Evolutionary conservation across 2,113 vertebrate genomes (phyloP).

Genomic region (Stictonetta naevosa): DNA sequence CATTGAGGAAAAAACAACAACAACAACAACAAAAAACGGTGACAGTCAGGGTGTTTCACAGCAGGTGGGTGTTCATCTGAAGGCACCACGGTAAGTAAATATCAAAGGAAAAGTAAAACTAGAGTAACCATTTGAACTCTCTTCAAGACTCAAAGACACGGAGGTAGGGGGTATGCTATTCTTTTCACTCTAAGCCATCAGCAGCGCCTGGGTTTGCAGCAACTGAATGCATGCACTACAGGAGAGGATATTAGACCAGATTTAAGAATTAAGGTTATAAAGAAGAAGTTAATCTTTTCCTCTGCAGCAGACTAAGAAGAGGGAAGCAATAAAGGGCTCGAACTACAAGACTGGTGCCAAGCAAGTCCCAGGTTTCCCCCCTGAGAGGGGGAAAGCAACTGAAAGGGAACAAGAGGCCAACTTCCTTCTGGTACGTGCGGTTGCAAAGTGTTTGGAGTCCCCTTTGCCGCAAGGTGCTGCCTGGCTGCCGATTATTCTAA

Average conservation of each 20-base stretch:
- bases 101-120: conserved; percentile 58
- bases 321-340: neutral
- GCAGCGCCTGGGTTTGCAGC: conserved; percentile 47
- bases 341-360: neutral
- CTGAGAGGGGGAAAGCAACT: neutral
- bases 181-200: conserved; percentile 61
- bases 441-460: neutral
- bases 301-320: conserved; percentile 12
- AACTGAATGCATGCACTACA: conserved; percentile 57
- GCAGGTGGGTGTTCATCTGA: neutral
- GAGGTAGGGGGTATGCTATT: conserved; percentile 57
- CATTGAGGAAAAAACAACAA: neutral
- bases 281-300: conserved; percentile 59
- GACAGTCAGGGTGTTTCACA: neutral
- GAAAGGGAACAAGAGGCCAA: neutral
- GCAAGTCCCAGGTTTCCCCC: neutral
- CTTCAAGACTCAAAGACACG: conserved; percentile 51
- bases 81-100: conserved; percentile 5
- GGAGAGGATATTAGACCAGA: conserved; percentile 66
- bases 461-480: conserved; percentile 10
- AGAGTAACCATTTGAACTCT: conserved; percentile 65
- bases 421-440: neutral
- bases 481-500: conserved; percentile 43
- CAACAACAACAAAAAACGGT: neutral
- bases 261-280: conserved; percentile 60